Percentiles rank a stretch among this genome's conserved stretches.
phyloP scores from a whole-genome alignment of 1,140 invertebrate species.

The Hypothenemus hampei region DNA sequence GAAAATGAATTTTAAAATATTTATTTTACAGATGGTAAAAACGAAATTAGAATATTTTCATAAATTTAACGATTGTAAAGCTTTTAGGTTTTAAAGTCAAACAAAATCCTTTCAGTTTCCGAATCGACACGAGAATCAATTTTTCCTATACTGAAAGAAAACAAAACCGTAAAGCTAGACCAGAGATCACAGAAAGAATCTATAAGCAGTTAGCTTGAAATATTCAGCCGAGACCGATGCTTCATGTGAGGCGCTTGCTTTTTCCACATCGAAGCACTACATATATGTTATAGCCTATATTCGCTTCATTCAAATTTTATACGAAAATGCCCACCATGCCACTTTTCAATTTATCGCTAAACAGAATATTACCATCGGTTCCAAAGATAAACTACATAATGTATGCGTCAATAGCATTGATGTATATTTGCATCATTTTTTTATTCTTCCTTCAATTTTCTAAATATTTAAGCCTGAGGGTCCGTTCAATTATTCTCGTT shows the following conservation, averaged over 20 bases:
- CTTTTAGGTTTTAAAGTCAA: neutral
- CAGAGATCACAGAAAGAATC: conserved; percentile 5
- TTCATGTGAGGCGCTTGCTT: neutral
- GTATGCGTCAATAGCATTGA: too few relatives aligned
- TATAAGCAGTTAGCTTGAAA: conserved; percentile 7
- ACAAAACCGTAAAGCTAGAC: neutral
- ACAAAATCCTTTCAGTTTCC: too few relatives aligned
- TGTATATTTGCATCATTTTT: neutral
- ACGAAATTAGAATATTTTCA: too few relatives aligned
- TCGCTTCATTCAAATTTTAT: conserved; percentile 11
- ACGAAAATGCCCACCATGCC: conserved; percentile 2
- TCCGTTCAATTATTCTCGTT: too few relatives aligned
- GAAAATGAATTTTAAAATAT: too few relatives aligned
- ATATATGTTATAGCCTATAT: neutral
- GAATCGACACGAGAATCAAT: too few relatives aligned
- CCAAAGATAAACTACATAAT: neutral
- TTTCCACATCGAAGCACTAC: conserved; percentile 3
- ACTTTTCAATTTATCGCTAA: conserved; percentile 15
- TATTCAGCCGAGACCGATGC: neutral
- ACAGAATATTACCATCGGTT: conserved; percentile 1
- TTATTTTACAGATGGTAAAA: too few relatives aligned
- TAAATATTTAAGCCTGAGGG: neutral
- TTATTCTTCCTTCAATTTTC: neutral
- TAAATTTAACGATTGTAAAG: neutral
- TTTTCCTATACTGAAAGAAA: too few relatives aligned